Evolutionary conservation across 1,140 invertebrate genomes (phyloP), one percentile per base, ranked within the genome.

Genomic region (Amphibalanus amphitrite): DNA sequence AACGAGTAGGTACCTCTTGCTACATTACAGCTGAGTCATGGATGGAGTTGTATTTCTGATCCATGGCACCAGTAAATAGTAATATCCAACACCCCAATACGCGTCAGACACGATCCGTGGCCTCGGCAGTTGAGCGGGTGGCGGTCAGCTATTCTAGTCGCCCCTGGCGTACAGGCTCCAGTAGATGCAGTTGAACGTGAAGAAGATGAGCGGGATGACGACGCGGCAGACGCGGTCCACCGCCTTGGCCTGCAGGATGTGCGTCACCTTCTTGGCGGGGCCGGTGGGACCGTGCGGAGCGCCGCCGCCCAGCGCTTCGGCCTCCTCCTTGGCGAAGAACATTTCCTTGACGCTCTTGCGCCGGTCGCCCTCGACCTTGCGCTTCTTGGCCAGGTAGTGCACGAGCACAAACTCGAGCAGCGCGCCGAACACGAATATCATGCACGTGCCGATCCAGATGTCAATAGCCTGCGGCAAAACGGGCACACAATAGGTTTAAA

Each of bases 161-260:
- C 38, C 38, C 38, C 6, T 6, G 38, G 6, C 38, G 17, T 38
- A 38, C 38, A 38, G 6, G 38, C 38, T 86, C 90, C 91, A 93
- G 76, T 92, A 93, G 68, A 92, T 82, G 69, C 89, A 81, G 77
- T 93, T 93, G 77, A 93, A 93, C 67, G 91, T 82, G 0, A 92
- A 75, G 78, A 93, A 93, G 0, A 87, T 80, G 1, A 87, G 76
- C 0, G 91, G 91, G 78, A 93, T 93, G 3, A 90, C 79, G 26
- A 90, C 81, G 38, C 91, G 83, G 29, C 90, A 90, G 17, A 89
- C 83, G 75, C 83, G 87, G 79, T 93, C 91, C 67, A 93, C 91
- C 38, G 71, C 72, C 6, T 72, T 26, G 68, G 76, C 76, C 69
- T 74, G 69, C 69, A 65, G n/a, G 28, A 74, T 73, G 73, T 74